Base-by-base conservation (phyloP, 2,797 vertebrate genomes). In the Xenopus petersii region DNA sequence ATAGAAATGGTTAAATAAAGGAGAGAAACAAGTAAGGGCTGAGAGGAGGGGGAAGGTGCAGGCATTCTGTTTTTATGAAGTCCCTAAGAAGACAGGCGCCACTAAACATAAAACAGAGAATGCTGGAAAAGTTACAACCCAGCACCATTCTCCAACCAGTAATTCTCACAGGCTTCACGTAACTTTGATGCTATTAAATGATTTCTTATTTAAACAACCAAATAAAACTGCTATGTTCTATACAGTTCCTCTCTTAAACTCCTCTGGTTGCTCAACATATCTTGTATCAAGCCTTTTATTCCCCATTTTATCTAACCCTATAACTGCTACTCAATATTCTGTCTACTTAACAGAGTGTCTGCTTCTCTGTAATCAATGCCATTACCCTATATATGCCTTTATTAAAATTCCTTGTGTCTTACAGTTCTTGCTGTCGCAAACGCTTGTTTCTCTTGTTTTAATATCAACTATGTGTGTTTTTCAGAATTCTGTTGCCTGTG, bases 71-170 rank as follows among this genome's bases (percentile, higher is more conserved):
- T 93, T 42, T 93, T 93, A 92, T 83, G 90, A 90, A 90, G 79
- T 85, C 85, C 88, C 83, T 42, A 81, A 88, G 83, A 86, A 83
- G 85, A 87, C 89, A 93, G 92, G 93, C 90, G 90, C 92, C 91
- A 89, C 81, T 0, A 66, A 81, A 77, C 85, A 75, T 83, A 73
- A 86, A 81, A 82, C 80, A 74, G 85, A 30, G 24, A 61, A 24
- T 61, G 59, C 12, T 61, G 21, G 24, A 24, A 30, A 61, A 61
- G 59, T 61, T 30, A 61, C 59, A 68, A 3, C 0, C 7, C 17
- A 10, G 58, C 59, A 3, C 30, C 46, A 46, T 54, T 64, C 24
- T 12, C 24, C 15, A 54, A 46, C 54, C 12, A 26, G 30, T 36
- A 33, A 30, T 26, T 16, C 30, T 13, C 13, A 33, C 61, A 56